Evolutionary conservation across 2,113 vertebrate species (phyloP), one percentile per base, ranked within the genome.

Genomic region (Pachypanchax playfairii): DNA sequence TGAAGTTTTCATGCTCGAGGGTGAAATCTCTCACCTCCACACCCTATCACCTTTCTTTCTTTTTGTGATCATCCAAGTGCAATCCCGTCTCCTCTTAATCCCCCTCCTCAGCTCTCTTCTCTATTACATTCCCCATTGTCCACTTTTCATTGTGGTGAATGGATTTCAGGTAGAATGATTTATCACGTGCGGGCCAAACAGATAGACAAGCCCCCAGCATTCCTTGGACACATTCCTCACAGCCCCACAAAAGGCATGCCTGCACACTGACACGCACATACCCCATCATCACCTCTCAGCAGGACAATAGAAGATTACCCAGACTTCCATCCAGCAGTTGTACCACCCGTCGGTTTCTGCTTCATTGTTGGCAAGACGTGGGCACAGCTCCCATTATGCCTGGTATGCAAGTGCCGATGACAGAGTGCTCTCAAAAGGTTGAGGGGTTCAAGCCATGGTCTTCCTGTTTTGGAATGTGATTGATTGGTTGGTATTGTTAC

Each of bases 401-500:
- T 39, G 57, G 38, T 59, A 49, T 69, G 53, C 20, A 17, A 57
- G 52, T 14, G 51, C 48, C n/a, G 86, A 70, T 70, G 80, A 86
- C 68, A 65, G 80, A 63, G 54, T 3, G n/a, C 41, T 49, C 42
- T 70, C 26, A 62, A 53, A 35, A 41, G 25, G 49, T 31, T n/a
- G 26, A 12, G 33, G 36, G 63, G 42, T 75, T 73, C 36, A 52
- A 71, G 43, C 29, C 13, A 18, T 46, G 62, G 36, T 28, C 76
- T 86, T 88, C 85, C 84, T 88, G 81, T 87, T 86, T 81, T 55
- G 70, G 38, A 48, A 54, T 18, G 39, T 54, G 62, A 87, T 80
- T 85, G 74, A 84, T 85, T 75, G 54, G 65, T 48, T 47, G 66
- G 28, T 38, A 68, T 77, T 81, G 75, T 74, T 79, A 58, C 33